Conservation (phyloP, 1,140 invertebrate genomes). For the Asbolus verrucosus region DNA sequence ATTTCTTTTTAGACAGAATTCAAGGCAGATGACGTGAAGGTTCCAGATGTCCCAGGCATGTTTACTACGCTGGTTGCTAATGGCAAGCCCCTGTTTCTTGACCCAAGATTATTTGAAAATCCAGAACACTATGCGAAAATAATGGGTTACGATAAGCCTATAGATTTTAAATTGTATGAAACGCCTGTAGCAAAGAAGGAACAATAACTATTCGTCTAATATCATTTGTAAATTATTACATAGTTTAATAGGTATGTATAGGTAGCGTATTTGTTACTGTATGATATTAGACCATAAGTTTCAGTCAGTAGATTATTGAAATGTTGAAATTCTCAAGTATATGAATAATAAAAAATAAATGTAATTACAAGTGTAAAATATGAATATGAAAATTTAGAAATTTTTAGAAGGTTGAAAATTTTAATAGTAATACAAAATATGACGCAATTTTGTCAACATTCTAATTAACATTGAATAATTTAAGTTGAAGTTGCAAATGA, state of each 20-base stretch:
- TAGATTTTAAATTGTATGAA: slow-evolving; percentile 79
- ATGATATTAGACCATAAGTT: too few relatives aligned
- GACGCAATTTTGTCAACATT: too few relatives aligned
- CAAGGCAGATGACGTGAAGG: slow-evolving; percentile 78
- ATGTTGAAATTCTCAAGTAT: too few relatives aligned
- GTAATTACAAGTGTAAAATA: too few relatives aligned
- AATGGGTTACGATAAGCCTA: slow-evolving; percentile 92
- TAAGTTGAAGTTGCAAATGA: too few relatives aligned
- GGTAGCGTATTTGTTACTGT: too few relatives aligned
- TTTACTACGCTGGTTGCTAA: slow-evolving; percentile 83
- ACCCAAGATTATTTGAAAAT: slow-evolving; percentile 76
- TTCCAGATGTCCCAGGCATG: slow-evolving; percentile 83
- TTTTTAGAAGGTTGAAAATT: too few relatives aligned
- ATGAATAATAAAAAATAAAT: too few relatives aligned
- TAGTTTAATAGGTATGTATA: slow-evolving; percentile 5
- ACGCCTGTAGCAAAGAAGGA: slow-evolving; percentile 15
- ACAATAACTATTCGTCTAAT: neutral
- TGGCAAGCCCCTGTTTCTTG: slow-evolving; percentile 80
- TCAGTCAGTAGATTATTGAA: too few relatives aligned
- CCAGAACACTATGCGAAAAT: slow-evolving; percentile 82
- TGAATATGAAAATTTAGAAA: too few relatives aligned
- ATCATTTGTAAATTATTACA: slow-evolving; percentile 6
- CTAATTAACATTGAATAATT: too few relatives aligned
- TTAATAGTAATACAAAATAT: too few relatives aligned
- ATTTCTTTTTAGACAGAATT: slow-evolving; percentile 75